phyloP scores from a whole-genome alignment of 2,888 invertebrate genomes.

The Agriopis marginaria region DNA sequence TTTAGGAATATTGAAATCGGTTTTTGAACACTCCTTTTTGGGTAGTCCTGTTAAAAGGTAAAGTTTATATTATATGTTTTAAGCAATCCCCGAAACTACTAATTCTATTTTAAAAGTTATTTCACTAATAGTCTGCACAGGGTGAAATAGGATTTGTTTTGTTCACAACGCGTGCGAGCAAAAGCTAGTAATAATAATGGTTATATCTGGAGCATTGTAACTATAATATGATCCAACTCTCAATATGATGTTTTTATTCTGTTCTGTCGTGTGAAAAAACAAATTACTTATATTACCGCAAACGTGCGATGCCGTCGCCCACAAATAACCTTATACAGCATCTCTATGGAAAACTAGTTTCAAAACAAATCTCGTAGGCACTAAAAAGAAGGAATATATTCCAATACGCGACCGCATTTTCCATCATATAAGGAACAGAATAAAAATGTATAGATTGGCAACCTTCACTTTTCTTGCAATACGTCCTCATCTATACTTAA shows the following conservation, averaged over 20 bases:
- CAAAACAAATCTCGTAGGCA: slow-evolving; percentile 33
- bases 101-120: too few relatives aligned
- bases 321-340: slow-evolving; percentile 14
- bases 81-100: too few relatives aligned
- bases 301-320: neutral
- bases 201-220: neutral
- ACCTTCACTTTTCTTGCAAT: neutral
- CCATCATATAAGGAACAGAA: slow-evolving; percentile 13
- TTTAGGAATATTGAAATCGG: too few relatives aligned
- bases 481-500: too few relatives aligned
- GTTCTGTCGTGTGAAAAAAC: slow-evolving; percentile 2
- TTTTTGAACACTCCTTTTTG: too few relatives aligned
- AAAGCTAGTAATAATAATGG: neutral
- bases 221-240: neutral
- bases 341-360: slow-evolving; percentile 26
- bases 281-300: slow-evolving; percentile 11
- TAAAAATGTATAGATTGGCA: neutral
- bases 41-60: too few relatives aligned
- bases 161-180: too few relatives aligned
- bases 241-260: neutral
- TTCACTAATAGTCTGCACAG: too few relatives aligned
- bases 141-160: too few relatives aligned
- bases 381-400: slow-evolving; percentile 34
- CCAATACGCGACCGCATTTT: slow-evolving; percentile 28
- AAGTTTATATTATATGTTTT: too few relatives aligned